phyloP scores from a whole-genome alignment of 1,140 invertebrate species.

The Bursaphelenchus mucronatus region DNA sequence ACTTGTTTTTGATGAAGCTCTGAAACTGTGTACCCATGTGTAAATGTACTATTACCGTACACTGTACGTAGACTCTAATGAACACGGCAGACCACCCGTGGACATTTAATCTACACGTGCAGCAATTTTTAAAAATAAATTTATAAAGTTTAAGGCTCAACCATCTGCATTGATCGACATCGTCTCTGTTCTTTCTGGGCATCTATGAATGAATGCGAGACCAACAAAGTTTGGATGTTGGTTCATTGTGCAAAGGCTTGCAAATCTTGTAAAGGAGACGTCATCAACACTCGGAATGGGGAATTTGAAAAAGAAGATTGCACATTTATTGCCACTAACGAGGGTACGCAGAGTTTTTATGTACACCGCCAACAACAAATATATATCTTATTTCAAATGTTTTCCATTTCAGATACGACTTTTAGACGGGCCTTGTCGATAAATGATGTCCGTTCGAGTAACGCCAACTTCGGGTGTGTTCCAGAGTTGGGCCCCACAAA shows the following conservation, averaged over 20 bases:
- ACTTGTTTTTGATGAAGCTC: too few species aligned
- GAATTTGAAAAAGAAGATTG: slow-evolving; percentile 53
- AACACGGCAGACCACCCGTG: too few species aligned
- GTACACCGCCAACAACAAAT: slow-evolving; percentile 2
- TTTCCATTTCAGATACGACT: slow-evolving; percentile 45
- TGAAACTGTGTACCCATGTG: too few species aligned
- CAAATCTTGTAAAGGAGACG: slow-evolving; percentile 55
- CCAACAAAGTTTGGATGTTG: slow-evolving; percentile 59
- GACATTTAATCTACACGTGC: not conserved
- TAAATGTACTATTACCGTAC: too few species aligned
- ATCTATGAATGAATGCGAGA: slow-evolving; percentile 56
- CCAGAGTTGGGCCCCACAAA: slow-evolving; percentile 40
- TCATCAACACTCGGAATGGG: slow-evolving; percentile 37
- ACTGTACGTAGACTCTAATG: too few species aligned
- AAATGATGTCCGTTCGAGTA: slow-evolving; percentile 54
- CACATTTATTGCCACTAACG: slow-evolving; percentile 57
- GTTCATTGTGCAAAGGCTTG: slow-evolving; percentile 52
- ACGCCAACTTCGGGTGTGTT: slow-evolving; percentile 57
- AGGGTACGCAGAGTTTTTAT: slow-evolving; percentile 39
- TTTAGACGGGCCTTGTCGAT: slow-evolving; percentile 49
- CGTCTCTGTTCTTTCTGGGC: slow-evolving; percentile 55
- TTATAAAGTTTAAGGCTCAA: slow-evolving; percentile 18
- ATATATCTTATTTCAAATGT: slow-evolving; percentile 19
- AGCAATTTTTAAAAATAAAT: too few species aligned
- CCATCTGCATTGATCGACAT: slow-evolving; percentile 55